A percentile compares a stretch with the other conserved stretches of the same genome.
These are phyloP conservation scores for Podilymbus podiceps DNA, from an alignment of 2,113 vertebrate genomes.

Conservation along the genomic window DNA sequence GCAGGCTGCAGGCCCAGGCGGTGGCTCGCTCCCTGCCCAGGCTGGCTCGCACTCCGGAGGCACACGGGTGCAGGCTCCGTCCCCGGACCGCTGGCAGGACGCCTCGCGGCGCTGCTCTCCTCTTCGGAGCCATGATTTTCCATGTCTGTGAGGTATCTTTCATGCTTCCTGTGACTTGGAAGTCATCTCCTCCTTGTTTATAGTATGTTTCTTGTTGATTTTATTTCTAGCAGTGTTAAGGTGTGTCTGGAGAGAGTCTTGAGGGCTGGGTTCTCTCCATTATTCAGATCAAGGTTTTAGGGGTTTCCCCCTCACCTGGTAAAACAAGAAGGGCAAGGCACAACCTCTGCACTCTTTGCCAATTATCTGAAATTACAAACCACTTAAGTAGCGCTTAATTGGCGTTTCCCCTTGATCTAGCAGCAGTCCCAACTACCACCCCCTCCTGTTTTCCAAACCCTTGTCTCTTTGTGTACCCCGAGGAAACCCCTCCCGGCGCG, in stretches of 20 bases:
- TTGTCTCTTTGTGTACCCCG: rapidly evolving
- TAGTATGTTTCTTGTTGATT: background rate
- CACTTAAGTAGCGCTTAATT: background rate
- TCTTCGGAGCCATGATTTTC: rapidly evolving
- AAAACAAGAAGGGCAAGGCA: background rate
- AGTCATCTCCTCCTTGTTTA: background rate
- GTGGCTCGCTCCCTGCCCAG: rapidly evolving
- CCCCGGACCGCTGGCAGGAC: background rate
- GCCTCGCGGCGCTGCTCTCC: background rate
- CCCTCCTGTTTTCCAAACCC: too few species aligned
- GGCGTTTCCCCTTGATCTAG: rapidly evolving
- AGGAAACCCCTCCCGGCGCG: rapidly evolving
- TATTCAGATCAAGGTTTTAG: background rate
- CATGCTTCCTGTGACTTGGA: background rate
- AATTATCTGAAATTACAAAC: too few species aligned
- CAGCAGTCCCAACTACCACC: background rate
- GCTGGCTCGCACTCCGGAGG: too few species aligned
- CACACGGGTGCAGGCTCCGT: background rate
- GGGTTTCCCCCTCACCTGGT: too few species aligned
- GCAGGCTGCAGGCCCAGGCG: rapidly evolving
- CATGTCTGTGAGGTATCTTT: background rate
- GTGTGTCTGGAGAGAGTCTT: background rate
- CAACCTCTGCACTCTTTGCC: background rate
- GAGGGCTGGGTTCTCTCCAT: background rate
- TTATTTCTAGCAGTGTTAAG: background rate